These are phyloP conservation scores for Solenopsis fugax DNA, from an alignment of 1,140 invertebrate species.

Conservation along the genomic window DNA sequence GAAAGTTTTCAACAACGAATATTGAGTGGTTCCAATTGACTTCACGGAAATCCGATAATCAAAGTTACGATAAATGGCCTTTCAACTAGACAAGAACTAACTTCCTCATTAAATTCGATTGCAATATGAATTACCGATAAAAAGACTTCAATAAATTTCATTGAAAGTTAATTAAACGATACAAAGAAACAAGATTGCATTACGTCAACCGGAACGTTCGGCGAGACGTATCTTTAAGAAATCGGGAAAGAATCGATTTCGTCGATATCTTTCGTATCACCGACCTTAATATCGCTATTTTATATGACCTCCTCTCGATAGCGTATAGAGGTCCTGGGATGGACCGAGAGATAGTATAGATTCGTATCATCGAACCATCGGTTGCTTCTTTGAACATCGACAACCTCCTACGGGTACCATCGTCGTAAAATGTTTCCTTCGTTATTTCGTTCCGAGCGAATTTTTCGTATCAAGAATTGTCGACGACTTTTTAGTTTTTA, in stretches of 20 bases:
- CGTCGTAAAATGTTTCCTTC: conserved; percentile 46
- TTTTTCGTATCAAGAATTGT: conserved; percentile 6
- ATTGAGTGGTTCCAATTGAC: conserved; percentile 46
- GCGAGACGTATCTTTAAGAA: background rate
- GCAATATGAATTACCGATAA: conserved; percentile 46
- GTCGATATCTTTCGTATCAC: background rate
- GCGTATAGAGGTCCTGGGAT: conserved; percentile 15
- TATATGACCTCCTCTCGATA: conserved; percentile 42
- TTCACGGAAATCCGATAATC: conserved; percentile 50
- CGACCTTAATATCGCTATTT: conserved; percentile 32
- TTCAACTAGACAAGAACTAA: conserved; percentile 43
- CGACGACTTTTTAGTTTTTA: conserved; percentile 1
- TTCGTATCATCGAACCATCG: conserved; percentile 55
- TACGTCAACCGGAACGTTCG: background rate
- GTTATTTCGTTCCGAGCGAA: conserved; percentile 26
- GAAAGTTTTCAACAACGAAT: conserved; percentile 36
- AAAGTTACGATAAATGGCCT: conserved; percentile 55
- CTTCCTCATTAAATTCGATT: conserved; percentile 38
- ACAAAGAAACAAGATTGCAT: conserved; percentile 7
- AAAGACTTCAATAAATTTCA: conserved; percentile 2
- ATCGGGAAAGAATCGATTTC: conserved; percentile 1
- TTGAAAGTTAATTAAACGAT: conserved; percentile 42
- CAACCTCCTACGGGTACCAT: conserved; percentile 21
- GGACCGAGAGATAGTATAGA: conserved; percentile 58
- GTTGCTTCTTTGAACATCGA: conserved; percentile 15